Percentiles rank a stretch among this genome's conserved stretches.
These are phyloP conservation scores for Papilio protenor DNA, from an alignment of 2,888 invertebrate genomes.

Conservation along the genomic window DNA sequence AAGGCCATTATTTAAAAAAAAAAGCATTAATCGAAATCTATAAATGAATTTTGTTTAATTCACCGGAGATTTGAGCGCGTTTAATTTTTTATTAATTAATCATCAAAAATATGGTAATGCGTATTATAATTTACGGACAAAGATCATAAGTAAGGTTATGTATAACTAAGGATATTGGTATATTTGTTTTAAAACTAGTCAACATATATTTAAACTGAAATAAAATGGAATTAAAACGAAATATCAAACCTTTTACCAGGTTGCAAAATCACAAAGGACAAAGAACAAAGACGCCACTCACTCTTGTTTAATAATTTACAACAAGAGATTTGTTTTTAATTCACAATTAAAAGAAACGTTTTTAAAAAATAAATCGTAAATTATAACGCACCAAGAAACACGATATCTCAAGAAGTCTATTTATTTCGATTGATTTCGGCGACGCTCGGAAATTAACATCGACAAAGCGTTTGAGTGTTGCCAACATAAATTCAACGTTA, in stretches of 20 bases:
- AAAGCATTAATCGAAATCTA: background rate
- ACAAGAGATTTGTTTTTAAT: background rate
- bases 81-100: background rate
- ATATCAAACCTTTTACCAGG: constrained; percentile 19
- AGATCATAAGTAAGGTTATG: constrained; percentile 1
- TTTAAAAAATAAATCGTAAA: constrained; percentile 16
- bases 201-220: background rate
- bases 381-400: constrained; percentile 18
- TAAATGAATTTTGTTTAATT: background rate
- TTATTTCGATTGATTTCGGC: constrained; percentile 12
- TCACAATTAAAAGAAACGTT: background rate
- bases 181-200: background rate
- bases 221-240: background rate
- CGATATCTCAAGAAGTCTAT: constrained; percentile 15
- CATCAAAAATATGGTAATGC: background rate
- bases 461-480: constrained; percentile 29
- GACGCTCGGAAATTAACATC: background rate
- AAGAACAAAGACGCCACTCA: constrained; percentile 30
- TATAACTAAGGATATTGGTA: background rate
- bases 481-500: constrained; percentile 27
- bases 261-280: constrained; percentile 18
- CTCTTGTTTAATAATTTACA: background rate
- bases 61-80: background rate
- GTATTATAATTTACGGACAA: background rate
- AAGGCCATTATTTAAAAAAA: no score